Evolutionary conservation across 2,113 vertebrate species (phyloP).

Genomic region (Falcunculus frontatus): DNA sequence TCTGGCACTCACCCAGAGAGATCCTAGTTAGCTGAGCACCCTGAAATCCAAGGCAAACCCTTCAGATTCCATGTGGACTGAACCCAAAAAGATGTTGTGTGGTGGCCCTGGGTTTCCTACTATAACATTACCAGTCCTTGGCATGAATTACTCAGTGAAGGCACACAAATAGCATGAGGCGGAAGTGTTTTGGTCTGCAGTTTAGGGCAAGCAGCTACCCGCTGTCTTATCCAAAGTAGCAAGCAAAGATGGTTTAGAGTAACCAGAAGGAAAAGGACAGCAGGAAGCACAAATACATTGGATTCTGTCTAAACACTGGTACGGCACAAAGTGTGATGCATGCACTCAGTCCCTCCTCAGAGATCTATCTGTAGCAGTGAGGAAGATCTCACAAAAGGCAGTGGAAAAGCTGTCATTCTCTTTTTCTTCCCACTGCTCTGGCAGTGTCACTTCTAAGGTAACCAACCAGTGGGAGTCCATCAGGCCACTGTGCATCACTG

Average conservation of each 20-base stretch:
- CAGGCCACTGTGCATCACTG: neutral
- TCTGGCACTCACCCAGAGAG: neutral
- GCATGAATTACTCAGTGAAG: neutral
- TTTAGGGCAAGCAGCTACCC: neutral
- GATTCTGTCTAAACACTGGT: neutral
- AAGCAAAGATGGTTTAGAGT: neutral
- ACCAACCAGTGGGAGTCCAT: neutral
- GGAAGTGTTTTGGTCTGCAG: fast-evolving
- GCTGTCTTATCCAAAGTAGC: neutral
- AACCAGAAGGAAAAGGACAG: neutral
- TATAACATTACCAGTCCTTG: neutral
- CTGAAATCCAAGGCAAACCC: neutral
- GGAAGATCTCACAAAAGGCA: neutral
- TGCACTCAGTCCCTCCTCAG: neutral
- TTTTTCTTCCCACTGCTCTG: neutral
- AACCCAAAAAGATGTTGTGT: neutral
- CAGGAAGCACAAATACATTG: neutral
- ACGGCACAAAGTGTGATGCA: fast-evolving
- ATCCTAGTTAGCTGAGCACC: neutral
- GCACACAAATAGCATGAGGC: neutral
- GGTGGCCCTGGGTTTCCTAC: neutral
- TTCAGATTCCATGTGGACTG: neutral
- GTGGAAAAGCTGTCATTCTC: neutral
- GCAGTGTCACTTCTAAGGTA: neutral
- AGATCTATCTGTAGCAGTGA: neutral